Percentiles rank a stretch among this genome's conserved stretches.
These are phyloP conservation scores for Laothoe populi DNA, from an alignment of 2,888 invertebrate genomes.

Conservation along the genomic window DNA sequence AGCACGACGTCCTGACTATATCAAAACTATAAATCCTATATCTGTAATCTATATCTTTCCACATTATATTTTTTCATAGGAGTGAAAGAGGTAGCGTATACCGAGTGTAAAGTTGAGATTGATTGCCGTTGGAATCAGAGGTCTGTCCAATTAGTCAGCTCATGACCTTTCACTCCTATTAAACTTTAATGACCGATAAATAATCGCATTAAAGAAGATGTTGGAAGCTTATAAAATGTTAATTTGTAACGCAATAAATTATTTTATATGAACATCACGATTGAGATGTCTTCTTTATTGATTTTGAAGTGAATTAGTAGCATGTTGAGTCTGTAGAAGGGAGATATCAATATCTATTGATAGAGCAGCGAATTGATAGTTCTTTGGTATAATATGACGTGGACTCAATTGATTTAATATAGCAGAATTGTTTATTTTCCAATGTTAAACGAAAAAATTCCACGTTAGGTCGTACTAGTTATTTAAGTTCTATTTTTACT, in stretches of 20 bases:
- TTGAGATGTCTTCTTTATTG: constrained; percentile 13
- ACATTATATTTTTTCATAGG: not conserved
- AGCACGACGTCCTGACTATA: too few relatives aligned
- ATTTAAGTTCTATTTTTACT: too few relatives aligned
- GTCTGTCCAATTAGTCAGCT: constrained; percentile 8
- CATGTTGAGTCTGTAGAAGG: not conserved
- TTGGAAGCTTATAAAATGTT: constrained; percentile 25
- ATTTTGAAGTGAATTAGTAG: not conserved
- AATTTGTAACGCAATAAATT: constrained; percentile 24
- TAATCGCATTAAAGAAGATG: constrained; percentile 27
- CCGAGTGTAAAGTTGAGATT: not conserved
- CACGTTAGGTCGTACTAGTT: too few relatives aligned
- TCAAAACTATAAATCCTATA: not conserved
- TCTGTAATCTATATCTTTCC: not conserved
- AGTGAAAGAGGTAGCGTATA: not conserved
- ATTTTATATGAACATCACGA: not conserved
- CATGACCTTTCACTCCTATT: constrained; percentile 28
- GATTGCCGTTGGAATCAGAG: constrained; percentile 11
- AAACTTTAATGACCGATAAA: constrained; percentile 28
- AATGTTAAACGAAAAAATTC: too few relatives aligned
- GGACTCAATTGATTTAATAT: too few relatives aligned
- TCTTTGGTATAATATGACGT: too few relatives aligned
- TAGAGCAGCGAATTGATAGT: not conserved
- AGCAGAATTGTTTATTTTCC: too few relatives aligned
- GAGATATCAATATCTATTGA: not conserved